Base-by-base conservation (phyloP, 1,140 invertebrate genomes). In the Triops longicaudatus region DNA sequence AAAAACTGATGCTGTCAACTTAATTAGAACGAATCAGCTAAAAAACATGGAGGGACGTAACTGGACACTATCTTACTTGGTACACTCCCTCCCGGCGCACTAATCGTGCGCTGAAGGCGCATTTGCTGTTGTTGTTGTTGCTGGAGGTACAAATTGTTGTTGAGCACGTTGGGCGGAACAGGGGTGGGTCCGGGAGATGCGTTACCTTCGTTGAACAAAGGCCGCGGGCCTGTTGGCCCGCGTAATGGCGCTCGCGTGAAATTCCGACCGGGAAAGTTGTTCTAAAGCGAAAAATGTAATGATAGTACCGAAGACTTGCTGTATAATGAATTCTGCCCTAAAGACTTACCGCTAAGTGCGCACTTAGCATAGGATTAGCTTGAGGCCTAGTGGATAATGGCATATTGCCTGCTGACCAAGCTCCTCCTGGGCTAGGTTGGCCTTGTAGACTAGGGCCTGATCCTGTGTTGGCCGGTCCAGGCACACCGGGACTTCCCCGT, bases 41-140 rank as follows among this genome's bases (percentile, higher is more conserved):
- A 63, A 63, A 6, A 17, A 31, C 12, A 26, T 76, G 42, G 72
- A 73, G 27, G 42, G 73, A 41, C 27, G 14, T 42, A 77, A 0
- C 26, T 7, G 31, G 26, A 11, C 28, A 22, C 73, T 77, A 26
- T 73, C 71, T 77, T 72, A 79, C 78, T 76, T 79, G 78, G 76
- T 26, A 74, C 28, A 44, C 73, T 50, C 31, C 50, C 72, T 17
- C 78, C 73, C n/a, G 76, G 72, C 42, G 80, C 87, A 81, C 88
- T 90, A 63, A 87, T 87, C 77, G 89, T 86, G 73, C 89, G 87
- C 81, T 90, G 89, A 78, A 90, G 82, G 78, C 89, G 85, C 83
- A 88, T 85, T 81, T 87, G 88, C 73, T 79, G 81, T 71, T 79
- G 79, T 73, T 80, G 79, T 44, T 78, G 76, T 73, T 81, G 81